Conservation (phyloP, 2,797 vertebrate species). For the Sebastes diaconus region DNA sequence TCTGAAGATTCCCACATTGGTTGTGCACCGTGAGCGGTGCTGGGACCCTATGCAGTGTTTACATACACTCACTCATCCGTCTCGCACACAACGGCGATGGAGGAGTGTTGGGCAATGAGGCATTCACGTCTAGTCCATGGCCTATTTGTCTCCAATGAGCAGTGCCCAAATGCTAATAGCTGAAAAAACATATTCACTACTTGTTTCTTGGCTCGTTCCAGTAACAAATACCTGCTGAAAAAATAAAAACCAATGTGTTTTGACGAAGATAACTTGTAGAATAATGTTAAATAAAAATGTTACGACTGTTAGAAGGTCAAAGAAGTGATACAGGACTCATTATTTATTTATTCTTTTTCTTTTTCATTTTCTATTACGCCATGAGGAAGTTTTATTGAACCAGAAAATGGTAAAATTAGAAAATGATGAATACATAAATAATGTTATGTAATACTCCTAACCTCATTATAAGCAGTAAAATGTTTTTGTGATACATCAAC, state of each 20-base stretch:
- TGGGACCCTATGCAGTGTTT: constrained; percentile 62
- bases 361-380: not conserved
- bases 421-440: not conserved
- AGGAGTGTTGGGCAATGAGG: constrained; percentile 75
- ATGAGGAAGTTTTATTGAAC: not conserved
- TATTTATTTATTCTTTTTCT: not conserved
- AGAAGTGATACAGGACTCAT: not conserved
- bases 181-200: constrained; percentile 45
- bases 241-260: not conserved
- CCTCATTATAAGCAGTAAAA: not conserved
- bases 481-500: not conserved
- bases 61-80: constrained; percentile 73
- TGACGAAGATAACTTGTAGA: not conserved
- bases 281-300: not conserved
- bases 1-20: constrained; percentile 55
- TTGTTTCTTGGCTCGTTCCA: constrained; percentile 2
- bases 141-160: constrained; percentile 71
- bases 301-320: not conserved
- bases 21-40: constrained; percentile 46
- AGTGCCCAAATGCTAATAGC: constrained; percentile 61
- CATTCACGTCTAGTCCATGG: constrained; percentile 64
- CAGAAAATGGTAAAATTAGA: too few species aligned
- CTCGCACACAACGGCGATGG: constrained; percentile 59
- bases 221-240: not conserved
- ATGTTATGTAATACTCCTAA: not conserved